Percentiles rank a stretch among this genome's conserved stretches.
These are phyloP conservation scores for Graptemys geographica DNA, from an alignment of 2,797 vertebrate species.

Conservation along the genomic window DNA sequence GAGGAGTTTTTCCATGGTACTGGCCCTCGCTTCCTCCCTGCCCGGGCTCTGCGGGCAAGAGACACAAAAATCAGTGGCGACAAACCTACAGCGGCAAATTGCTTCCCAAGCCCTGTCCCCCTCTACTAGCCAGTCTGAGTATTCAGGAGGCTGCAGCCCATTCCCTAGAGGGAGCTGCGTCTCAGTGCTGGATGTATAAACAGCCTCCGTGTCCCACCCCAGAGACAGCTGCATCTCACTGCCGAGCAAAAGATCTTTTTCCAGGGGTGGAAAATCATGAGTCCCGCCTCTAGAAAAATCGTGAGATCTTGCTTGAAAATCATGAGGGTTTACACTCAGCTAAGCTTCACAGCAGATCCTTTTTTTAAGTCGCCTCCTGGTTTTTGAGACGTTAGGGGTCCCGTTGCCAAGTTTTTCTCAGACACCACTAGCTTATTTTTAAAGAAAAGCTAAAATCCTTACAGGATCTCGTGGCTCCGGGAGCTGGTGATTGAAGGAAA, in stretches of 20 bases:
- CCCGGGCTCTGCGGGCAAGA: not conserved
- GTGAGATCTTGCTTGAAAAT: not conserved
- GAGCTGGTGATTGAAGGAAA: not conserved
- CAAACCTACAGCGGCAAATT: not conserved
- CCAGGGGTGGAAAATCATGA: not conserved
- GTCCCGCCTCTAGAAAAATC: not conserved
- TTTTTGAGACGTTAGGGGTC: not conserved
- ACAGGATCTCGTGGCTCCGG: not conserved
- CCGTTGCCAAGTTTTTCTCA: not conserved
- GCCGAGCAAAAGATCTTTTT: too few species aligned
- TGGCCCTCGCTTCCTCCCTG: slow-evolving; percentile 2
- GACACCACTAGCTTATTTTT: not conserved
- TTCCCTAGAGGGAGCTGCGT: too few species aligned
- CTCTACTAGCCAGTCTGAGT: not conserved
- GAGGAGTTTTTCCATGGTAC: slow-evolving; percentile 58
- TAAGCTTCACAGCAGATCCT: not conserved
- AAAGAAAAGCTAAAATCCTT: not conserved
- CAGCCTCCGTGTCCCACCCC: too few species aligned
- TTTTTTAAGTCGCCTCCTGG: not conserved
- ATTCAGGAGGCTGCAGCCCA: not conserved
- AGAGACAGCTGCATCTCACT: too few species aligned
- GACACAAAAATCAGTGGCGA: not conserved
- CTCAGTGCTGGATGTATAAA: too few species aligned
- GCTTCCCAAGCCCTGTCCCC: not conserved
- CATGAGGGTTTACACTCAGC: not conserved